These are phyloP conservation scores for Spilosoma lubricipeda DNA, from an alignment of 2,888 invertebrate species.

Conservation along the genomic window DNA sequence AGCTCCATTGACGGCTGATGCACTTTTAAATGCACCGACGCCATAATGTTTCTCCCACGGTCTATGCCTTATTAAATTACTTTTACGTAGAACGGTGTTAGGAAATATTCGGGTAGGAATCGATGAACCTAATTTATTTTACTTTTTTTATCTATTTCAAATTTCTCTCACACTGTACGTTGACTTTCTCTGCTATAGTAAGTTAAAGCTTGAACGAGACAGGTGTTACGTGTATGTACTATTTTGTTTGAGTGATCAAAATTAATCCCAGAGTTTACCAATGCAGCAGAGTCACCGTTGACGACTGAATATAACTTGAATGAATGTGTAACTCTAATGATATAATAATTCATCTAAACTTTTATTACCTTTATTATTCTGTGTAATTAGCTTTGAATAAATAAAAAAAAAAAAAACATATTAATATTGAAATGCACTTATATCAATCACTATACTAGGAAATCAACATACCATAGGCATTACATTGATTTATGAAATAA, in stretches of 20 bases:
- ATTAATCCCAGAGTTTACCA: background rate
- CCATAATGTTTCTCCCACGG: constrained; percentile 65
- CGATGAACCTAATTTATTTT: constrained; percentile 17
- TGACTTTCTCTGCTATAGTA: background rate
- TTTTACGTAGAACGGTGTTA: constrained; percentile 49
- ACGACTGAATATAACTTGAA: too few species aligned
- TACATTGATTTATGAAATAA: background rate
- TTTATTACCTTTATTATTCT: too few species aligned
- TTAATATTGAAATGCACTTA: too few species aligned
- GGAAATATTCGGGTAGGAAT: constrained; percentile 33
- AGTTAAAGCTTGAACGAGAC: background rate
- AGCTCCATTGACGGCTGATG: constrained; percentile 57
- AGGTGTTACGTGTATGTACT: background rate
- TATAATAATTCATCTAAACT: too few species aligned
- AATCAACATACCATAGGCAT: background rate
- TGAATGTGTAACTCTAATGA: too few species aligned
- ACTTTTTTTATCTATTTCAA: constrained; percentile 7
- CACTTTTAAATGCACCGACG: constrained; percentile 70
- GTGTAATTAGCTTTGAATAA: too few species aligned
- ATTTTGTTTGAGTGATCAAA: background rate
- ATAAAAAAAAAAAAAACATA: too few species aligned
- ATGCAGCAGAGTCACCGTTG: background rate
- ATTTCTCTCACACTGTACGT: background rate
- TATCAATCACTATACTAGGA: background rate
- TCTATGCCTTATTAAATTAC: constrained; percentile 58